Conservation (phyloP, 2,888 invertebrate species). For the Tricholauxania praeusta region DNA sequence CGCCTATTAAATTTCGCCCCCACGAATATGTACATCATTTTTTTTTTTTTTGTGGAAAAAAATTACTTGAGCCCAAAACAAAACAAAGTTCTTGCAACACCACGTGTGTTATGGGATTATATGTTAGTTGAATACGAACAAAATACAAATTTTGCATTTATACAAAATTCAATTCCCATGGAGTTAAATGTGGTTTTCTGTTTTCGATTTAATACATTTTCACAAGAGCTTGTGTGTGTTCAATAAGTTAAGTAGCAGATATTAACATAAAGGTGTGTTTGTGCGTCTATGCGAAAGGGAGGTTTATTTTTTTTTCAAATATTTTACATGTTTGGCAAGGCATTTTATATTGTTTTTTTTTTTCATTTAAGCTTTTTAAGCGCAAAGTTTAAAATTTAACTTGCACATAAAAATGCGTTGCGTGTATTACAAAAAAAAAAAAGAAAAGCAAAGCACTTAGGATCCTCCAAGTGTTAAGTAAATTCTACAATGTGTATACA, state of each 20-base stretch:
- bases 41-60: too few relatives aligned
- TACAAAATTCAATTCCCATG: background rate
- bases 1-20: too few relatives aligned
- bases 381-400: background rate
- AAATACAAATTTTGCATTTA: background rate
- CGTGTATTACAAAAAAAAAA: constrained; percentile 26
- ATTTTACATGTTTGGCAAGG: constrained; percentile 3
- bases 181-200: constrained; percentile 2
- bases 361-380: background rate
- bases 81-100: constrained; percentile 18
- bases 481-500: too few relatives aligned
- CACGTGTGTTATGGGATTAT: background rate
- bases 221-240: background rate
- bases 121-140: constrained; percentile 6
- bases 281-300: background rate
- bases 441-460: constrained; percentile 33
- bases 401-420: constrained; percentile 17
- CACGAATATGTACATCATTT: too few relatives aligned
- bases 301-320: too few relatives aligned
- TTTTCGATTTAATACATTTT: background rate
- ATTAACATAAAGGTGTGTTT: background rate
- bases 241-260: background rate
- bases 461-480: background rate
- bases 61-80: background rate
- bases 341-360: constrained; percentile 6